Evolutionary conservation across 2,797 vertebrate species (phyloP).

Genomic region (Sorex maritimensis): DNA sequence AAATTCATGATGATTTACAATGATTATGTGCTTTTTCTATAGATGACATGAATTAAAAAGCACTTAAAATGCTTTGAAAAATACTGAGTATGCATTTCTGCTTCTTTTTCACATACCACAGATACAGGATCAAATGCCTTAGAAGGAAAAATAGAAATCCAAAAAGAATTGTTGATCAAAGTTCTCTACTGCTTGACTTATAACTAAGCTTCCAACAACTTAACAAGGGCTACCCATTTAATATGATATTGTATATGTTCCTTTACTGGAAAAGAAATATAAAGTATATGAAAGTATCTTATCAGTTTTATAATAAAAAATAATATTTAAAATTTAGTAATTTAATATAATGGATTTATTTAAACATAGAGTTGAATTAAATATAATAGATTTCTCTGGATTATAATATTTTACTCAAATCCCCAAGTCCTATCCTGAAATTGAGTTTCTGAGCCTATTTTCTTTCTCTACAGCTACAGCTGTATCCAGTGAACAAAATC

Average conservation of each 20-base stretch:
- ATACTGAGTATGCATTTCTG: not conserved
- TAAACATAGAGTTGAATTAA: conserved; percentile 52
- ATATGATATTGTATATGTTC: not conserved
- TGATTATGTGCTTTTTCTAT: conserved; percentile 1
- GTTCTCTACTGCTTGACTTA: conserved; percentile 19
- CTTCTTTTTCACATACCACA: not conserved
- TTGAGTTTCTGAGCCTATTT: conserved; percentile 76
- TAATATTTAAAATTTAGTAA: conserved; percentile 48
- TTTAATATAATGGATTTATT: conserved; percentile 6
- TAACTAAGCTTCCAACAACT: conserved; percentile 20
- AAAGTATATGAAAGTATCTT: conserved; percentile 11
- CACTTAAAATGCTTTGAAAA: conserved; percentile 25
- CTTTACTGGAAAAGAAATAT: conserved; percentile 14
- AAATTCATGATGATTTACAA: conserved; percentile 16
- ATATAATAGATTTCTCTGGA: not conserved
- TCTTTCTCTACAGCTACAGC: conserved; percentile 93
- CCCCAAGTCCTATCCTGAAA: not conserved
- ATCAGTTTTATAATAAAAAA: not conserved
- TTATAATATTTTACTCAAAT: conserved; percentile 32
- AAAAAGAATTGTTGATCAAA: conserved; percentile 22
- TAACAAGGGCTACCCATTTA: not conserved
- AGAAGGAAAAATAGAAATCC: not conserved
- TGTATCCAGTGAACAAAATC: conserved; percentile 99
- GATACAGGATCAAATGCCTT: not conserved
- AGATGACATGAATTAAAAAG: not conserved